phyloP scores from a whole-genome alignment of 2,888 invertebrate species.

The Trissoscelio sp. region DNA sequence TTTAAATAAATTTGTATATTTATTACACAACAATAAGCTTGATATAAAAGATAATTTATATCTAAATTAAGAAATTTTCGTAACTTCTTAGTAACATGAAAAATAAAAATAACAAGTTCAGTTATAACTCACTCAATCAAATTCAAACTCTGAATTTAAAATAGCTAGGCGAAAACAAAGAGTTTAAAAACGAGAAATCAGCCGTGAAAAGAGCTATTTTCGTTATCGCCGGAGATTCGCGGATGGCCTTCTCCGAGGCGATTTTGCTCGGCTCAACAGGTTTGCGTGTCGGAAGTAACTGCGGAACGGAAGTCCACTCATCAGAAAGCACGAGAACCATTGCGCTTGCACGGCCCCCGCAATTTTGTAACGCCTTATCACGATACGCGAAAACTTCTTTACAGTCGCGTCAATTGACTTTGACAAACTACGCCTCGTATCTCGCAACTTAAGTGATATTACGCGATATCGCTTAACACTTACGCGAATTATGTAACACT shows the following conservation, averaged over 20 bases:
- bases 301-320: slow-evolving; percentile 79
- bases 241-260: slow-evolving; percentile 33
- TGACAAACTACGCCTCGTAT: slow-evolving; percentile 52
- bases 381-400: slow-evolving; percentile 53
- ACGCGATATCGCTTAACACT: slow-evolving; percentile 32
- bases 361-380: slow-evolving; percentile 62
- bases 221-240: slow-evolving; percentile 36
- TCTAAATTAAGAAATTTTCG: too few species aligned
- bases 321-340: slow-evolving; percentile 67
- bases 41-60: not conserved
- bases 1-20: too few species aligned
- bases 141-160: not conserved
- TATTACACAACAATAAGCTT: too few species aligned
- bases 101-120: not conserved
- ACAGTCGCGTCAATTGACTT: slow-evolving; percentile 50
- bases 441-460: slow-evolving; percentile 44
- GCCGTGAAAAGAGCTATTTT: slow-evolving; percentile 56
- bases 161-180: not conserved
- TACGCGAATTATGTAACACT: slow-evolving; percentile 29
- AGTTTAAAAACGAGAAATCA: slow-evolving; percentile 8
- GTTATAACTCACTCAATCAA: too few species aligned
- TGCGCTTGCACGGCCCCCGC: slow-evolving; percentile 59
- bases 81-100: too few species aligned
- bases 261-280: slow-evolving; percentile 77
- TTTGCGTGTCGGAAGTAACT: slow-evolving; percentile 81